Conservation (phyloP, 2,797 vertebrate genomes). For the Craterocephalus amniculus region DNA sequence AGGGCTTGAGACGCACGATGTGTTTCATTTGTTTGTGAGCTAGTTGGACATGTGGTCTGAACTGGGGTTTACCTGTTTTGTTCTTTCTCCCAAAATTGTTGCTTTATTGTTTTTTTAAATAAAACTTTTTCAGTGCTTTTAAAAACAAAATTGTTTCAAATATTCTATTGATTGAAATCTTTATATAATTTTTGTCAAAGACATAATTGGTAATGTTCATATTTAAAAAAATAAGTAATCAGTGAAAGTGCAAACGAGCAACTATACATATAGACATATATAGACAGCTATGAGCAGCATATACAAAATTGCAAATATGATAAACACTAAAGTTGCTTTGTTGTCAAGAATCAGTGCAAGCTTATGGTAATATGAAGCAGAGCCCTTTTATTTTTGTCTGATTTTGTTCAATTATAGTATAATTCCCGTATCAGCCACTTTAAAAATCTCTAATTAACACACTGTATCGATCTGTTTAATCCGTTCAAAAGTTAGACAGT, state of each 20-base stretch:
- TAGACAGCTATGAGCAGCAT: background rate
- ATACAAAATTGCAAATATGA: background rate
- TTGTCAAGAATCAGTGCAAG: background rate
- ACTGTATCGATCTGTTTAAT: conserved; percentile 2
- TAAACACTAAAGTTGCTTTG: background rate
- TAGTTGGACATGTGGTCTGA: conserved; percentile 13
- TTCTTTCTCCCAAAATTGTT: background rate
- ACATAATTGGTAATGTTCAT: conserved; percentile 7
- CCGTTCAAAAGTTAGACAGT: no score
- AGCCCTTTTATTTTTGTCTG: background rate
- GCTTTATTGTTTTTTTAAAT: conserved; percentile 10
- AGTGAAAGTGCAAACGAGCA: no score
- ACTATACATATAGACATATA: no score
- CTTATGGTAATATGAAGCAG: background rate
- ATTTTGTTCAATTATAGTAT: background rate
- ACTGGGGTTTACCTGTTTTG: conserved; percentile 20
- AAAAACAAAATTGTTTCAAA: background rate
- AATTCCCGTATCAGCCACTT: background rate
- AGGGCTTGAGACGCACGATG: background rate
- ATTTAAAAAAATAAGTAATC: background rate
- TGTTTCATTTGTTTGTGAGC: conserved; percentile 32
- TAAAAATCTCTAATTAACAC: conserved; percentile 5
- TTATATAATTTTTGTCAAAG: background rate
- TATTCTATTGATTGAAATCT: background rate
- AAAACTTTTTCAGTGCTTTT: conserved; percentile 3